Conservation (phyloP, 2,113 vertebrate species). For the Maylandia zebra region DNA sequence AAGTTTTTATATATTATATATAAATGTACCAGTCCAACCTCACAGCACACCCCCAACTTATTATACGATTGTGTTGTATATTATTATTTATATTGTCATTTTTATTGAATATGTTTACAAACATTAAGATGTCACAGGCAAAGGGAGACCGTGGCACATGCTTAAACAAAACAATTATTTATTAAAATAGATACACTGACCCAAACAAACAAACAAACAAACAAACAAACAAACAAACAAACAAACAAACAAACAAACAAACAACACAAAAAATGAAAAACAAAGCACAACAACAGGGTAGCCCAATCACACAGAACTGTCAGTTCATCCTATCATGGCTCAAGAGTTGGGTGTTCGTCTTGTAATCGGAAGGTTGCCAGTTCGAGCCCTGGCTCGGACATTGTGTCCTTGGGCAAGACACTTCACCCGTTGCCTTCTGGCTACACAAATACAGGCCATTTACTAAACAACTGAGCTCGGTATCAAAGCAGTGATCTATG, state of each 20-base stretch:
- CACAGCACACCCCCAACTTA: neutral
- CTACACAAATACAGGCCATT: neutral
- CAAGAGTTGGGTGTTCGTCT: neutral
- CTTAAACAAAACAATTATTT: neutral
- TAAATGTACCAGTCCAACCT: neutral
- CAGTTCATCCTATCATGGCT: accelerated
- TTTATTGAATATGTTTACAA: neutral
- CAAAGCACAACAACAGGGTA: neutral
- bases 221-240: neutral
- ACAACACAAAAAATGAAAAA: neutral
- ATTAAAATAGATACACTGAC: neutral
- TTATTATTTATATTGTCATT: neutral
- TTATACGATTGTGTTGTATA: neutral
- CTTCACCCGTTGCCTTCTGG: neutral
- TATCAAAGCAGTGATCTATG: neutral
- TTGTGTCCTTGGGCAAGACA: neutral
- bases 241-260: neutral
- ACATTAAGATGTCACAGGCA: neutral
- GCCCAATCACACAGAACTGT: neutral
- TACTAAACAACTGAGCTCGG: neutral
- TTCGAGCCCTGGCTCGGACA: neutral
- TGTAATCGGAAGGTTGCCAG: accelerated
- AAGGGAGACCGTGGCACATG: neutral
- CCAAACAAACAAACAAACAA: accelerated
- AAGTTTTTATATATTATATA: neutral